A percentile compares a stretch with the other conserved stretches of the same genome.
phyloP scores from a whole-genome alignment of 2,797 vertebrate species.

The Pseudochirops cupreus region DNA sequence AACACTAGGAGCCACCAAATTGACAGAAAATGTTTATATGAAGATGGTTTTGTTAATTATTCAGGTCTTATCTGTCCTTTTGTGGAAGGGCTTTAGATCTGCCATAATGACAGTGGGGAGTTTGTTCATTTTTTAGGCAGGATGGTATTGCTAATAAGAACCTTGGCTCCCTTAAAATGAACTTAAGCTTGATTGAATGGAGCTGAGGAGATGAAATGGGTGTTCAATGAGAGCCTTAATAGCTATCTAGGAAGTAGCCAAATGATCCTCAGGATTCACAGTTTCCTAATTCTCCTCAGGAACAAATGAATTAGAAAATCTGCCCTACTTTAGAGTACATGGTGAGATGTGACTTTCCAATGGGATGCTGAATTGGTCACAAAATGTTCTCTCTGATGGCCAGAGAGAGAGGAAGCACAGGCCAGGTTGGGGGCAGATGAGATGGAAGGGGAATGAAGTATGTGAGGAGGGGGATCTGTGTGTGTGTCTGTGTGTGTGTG shows the following conservation, averaged over 20 bases:
- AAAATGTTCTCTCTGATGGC: not conserved
- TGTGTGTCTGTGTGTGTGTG: not conserved
- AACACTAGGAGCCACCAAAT: not conserved
- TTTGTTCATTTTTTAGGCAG: slow-evolving; percentile 31
- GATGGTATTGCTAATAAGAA: slow-evolving; percentile 43
- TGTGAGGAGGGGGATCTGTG: not conserved
- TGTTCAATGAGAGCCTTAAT: slow-evolving; percentile 24
- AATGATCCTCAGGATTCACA: slow-evolving; percentile 21
- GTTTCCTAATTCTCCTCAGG: slow-evolving; percentile 46
- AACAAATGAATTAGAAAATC: slow-evolving; percentile 40
- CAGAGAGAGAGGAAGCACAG: not conserved
- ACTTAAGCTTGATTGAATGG: not conserved
- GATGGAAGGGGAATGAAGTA: not conserved
- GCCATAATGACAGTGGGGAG: not conserved
- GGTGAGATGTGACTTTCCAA: slow-evolving; percentile 9
- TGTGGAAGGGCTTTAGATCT: not conserved
- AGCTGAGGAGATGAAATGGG: not conserved
- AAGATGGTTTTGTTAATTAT: slow-evolving; percentile 47
- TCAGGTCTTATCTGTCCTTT: slow-evolving; percentile 7
- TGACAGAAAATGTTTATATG: slow-evolving; percentile 4
- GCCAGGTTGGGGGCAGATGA: not conserved
- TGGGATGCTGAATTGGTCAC: not conserved
- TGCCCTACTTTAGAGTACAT: not conserved
- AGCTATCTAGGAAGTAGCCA: not conserved
- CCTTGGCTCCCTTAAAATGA: slow-evolving; percentile 48